A percentile compares a stretch with the other conserved stretches of the same genome.
These are phyloP conservation scores for Xenopus petersii DNA, from an alignment of 2,797 vertebrate species.

Conservation along the genomic window DNA sequence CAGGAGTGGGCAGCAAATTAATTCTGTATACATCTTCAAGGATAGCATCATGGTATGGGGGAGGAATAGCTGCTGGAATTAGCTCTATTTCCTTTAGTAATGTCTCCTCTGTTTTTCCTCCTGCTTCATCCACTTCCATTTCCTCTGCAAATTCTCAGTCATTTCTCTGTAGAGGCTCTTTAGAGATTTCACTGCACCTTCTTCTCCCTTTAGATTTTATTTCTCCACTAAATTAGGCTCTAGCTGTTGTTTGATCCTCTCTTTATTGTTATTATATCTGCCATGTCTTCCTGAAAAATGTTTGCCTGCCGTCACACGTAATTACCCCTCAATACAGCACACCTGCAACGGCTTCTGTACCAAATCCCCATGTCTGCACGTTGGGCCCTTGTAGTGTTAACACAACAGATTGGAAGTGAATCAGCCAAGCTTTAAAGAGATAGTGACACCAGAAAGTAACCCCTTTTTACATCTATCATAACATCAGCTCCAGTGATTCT, in stretches of 20 bases:
- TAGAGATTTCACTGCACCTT: too few species aligned
- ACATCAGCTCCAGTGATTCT: too few species aligned
- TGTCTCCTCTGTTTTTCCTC: background rate
- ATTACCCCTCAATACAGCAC: constrained; percentile 25
- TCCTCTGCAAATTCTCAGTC: too few species aligned
- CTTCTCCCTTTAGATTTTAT: too few species aligned
- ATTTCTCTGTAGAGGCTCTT: too few species aligned
- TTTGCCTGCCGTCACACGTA: background rate
- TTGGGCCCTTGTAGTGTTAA: too few species aligned
- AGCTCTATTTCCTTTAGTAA: background rate
- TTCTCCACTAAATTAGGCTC: too few species aligned
- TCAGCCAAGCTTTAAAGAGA: too few species aligned
- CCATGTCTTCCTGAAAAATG: background rate
- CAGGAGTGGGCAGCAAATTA: background rate
- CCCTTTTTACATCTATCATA: too few species aligned
- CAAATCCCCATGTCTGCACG: background rate
- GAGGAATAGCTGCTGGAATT: background rate
- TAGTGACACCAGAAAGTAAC: too few species aligned
- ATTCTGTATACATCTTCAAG: background rate
- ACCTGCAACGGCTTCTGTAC: background rate
- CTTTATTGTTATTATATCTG: background rate
- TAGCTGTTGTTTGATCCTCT: background rate
- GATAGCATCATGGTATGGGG: background rate
- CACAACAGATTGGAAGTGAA: too few species aligned
- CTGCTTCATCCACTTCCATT: background rate